Percentiles rank a stretch among this genome's conserved stretches.
phyloP scores from a whole-genome alignment of 2,888 invertebrate species.

The Thera britannica region DNA sequence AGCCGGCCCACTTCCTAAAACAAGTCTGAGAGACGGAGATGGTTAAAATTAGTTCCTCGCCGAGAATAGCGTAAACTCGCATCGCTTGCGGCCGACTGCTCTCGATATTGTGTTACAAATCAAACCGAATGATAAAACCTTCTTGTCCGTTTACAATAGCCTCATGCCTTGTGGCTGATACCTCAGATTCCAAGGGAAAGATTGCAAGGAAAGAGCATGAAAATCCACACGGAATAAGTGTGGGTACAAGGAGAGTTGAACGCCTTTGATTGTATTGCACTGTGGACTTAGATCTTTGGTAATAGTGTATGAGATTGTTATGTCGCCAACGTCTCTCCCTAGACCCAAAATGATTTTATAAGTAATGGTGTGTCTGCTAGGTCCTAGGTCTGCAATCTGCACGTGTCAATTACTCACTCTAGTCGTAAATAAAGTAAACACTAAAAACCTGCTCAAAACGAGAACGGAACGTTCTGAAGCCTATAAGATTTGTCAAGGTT shows the following conservation, averaged over 20 bases:
- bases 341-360: not conserved
- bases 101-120: conserved; percentile 80
- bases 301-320: not conserved
- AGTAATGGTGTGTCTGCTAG: not conserved
- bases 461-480: conserved; percentile 40
- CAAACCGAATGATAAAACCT: conserved; percentile 33
- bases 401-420: conserved; percentile 50
- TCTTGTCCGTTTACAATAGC: not conserved
- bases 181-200: not conserved
- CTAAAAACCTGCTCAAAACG: conserved; percentile 46
- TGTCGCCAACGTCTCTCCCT: not conserved
- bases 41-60: conserved; percentile 83
- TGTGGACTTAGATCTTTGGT: not conserved
- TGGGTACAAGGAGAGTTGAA: not conserved
- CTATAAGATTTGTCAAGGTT: conserved; percentile 47
- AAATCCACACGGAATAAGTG: not conserved
- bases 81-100: conserved; percentile 66
- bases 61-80: conserved; percentile 81
- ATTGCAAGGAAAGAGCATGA: not conserved
- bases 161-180: not conserved
- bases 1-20: conserved; percentile 82
- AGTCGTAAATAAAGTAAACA: conserved; percentile 43
- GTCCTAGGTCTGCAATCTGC: conserved; percentile 45
- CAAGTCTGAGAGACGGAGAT: conserved; percentile 82
- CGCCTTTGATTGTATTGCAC: not conserved